Percentiles rank a stretch among this genome's conserved stretches.
Conservation (phyloP, 2,888 invertebrate species). For the Archaeoteleia sp. region DNA sequence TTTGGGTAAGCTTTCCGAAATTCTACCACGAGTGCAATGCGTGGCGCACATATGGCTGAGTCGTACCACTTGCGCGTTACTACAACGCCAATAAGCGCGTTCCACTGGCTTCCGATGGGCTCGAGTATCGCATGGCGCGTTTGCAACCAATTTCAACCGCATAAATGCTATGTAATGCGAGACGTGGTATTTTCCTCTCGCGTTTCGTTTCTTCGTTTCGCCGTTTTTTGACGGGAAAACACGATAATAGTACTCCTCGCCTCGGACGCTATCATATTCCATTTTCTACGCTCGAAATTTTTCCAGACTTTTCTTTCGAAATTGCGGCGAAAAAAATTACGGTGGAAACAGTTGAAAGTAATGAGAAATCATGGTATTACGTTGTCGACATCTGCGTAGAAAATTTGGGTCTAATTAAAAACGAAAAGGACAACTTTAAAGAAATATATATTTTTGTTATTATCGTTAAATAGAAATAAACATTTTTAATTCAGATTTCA, state of each 20-base stretch:
- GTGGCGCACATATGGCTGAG: slow-evolving; percentile 38
- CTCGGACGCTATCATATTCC: slow-evolving; percentile 34
- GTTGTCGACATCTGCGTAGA: too few relatives aligned
- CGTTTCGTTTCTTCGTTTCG: slow-evolving; percentile 30
- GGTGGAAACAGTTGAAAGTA: too few relatives aligned
- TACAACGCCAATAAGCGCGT: slow-evolving; percentile 46
- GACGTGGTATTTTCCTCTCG: slow-evolving; percentile 37
- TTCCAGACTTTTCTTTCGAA: slow-evolving; percentile 14
- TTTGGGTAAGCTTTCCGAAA: too few relatives aligned
- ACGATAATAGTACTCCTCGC: slow-evolving; percentile 28
- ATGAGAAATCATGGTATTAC: too few relatives aligned
- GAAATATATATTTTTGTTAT: too few relatives aligned
- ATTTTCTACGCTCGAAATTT: slow-evolving; percentile 33
- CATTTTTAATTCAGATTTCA: too few relatives aligned
- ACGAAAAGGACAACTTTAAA: too few relatives aligned
- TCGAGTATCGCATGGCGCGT: slow-evolving; percentile 36
- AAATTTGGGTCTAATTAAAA: too few relatives aligned
- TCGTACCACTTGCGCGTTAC: slow-evolving; percentile 42
- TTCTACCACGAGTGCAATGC: background rate
- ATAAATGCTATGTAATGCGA: slow-evolving; percentile 42
- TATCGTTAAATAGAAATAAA: too few relatives aligned
- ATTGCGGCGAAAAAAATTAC: slow-evolving; percentile 24
- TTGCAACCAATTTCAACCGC: slow-evolving; percentile 40
- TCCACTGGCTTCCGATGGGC: slow-evolving; percentile 38
- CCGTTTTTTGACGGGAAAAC: slow-evolving; percentile 24